Evolutionary conservation across 2,797 vertebrate species (phyloP).

Genomic region (Schizothorax lantsangensis): DNA sequence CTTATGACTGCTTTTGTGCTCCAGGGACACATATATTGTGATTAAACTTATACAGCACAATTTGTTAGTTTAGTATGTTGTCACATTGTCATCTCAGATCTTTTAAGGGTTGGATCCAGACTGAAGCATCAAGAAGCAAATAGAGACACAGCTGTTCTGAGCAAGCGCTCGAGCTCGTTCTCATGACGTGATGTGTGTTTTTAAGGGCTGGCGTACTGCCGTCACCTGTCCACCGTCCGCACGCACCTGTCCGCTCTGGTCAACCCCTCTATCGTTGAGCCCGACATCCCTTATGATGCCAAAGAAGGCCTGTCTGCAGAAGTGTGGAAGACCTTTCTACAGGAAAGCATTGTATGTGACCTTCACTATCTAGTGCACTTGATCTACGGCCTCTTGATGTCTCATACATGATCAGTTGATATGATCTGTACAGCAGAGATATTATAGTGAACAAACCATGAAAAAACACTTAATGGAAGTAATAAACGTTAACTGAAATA

Average conservation of each 20-base stretch:
- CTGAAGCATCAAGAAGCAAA: too few relatives aligned
- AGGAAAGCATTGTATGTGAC: slow-evolving; percentile 85
- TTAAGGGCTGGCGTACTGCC: slow-evolving; percentile 96
- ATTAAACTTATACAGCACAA: too few relatives aligned
- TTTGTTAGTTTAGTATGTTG: too few relatives aligned
- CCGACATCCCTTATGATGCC: slow-evolving; percentile 80
- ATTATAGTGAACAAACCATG: not conserved
- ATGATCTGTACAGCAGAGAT: not conserved
- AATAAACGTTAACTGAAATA: not conserved
- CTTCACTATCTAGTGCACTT: not conserved
- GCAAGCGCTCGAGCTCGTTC: not conserved
- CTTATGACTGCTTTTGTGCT: too few relatives aligned
- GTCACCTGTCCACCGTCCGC: slow-evolving; percentile 95
- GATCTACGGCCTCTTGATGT: not conserved
- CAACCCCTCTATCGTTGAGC: slow-evolving; percentile 89
- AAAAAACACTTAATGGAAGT: not conserved
- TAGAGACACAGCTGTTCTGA: too few relatives aligned
- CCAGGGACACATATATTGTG: too few relatives aligned
- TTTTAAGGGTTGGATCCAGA: too few relatives aligned
- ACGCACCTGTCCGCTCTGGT: slow-evolving; percentile 96
- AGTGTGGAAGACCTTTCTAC: slow-evolving; percentile 88
- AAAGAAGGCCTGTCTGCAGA: slow-evolving; percentile 83
- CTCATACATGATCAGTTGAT: too few relatives aligned
- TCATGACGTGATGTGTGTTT: not conserved
- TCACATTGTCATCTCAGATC: too few relatives aligned